Percentiles rank a stretch among this genome's conserved stretches.
These are phyloP conservation scores for Chaetura pelagica DNA, from an alignment of 2,113 vertebrate species.

Conservation along the genomic window DNA sequence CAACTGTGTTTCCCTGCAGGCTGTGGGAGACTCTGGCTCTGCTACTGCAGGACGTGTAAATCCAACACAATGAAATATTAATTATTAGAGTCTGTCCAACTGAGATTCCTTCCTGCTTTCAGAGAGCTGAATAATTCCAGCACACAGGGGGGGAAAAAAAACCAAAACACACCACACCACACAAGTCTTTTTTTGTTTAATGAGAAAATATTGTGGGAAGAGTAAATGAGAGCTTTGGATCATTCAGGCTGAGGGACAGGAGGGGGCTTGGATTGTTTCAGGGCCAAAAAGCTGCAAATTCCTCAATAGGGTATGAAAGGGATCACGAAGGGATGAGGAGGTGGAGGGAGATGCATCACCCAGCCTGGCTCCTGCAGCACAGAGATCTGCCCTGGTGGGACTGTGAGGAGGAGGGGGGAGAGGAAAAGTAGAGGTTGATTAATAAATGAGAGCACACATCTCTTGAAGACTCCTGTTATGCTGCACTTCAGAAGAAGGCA, in stretches of 20 bases:
- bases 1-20: background rate
- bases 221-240: background rate
- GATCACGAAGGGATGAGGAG: background rate
- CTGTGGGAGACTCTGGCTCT: background rate
- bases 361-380: fast-evolving
- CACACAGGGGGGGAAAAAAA: background rate
- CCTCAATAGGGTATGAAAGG: background rate
- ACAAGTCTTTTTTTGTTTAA: background rate
- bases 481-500: background rate
- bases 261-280: background rate
- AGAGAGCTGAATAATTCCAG: background rate
- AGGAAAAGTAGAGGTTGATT: background rate
- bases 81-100: conserved; percentile 37
- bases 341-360: background rate
- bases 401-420: background rate
- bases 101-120: conserved; percentile 13
- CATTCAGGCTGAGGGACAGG: background rate
- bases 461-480: background rate
- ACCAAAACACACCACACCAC: background rate
- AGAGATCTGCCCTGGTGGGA: background rate
- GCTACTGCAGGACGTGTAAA: conserved; percentile 9
- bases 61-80: conserved; percentile 58
- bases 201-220: background rate
- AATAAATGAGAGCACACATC: background rate
- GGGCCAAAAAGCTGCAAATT: background rate